A percentile compares a stretch with the other conserved stretches of the same genome.
Evolutionary conservation across 2,888 invertebrate species (phyloP).

Genomic region (Phalera bucephala): DNA sequence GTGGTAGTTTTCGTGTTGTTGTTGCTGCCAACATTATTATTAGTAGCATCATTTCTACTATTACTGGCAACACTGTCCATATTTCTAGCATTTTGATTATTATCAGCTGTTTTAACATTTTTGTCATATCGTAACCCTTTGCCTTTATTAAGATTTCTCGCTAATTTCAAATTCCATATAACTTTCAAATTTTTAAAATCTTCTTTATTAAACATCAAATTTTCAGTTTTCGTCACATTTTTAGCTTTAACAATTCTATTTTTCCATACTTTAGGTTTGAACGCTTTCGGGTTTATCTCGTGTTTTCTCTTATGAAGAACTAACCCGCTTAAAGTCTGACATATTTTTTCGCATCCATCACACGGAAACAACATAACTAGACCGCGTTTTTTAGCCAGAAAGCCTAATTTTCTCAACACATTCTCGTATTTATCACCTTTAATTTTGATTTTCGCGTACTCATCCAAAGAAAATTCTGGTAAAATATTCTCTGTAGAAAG

Average conservation of each 20-base stretch:
- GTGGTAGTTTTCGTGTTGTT: no score
- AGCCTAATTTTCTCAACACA: conserved; percentile 46
- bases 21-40: background rate
- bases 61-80: background rate
- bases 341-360: conserved; percentile 60
- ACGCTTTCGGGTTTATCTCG: conserved; percentile 54
- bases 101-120: no score
- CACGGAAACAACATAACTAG: conserved; percentile 61
- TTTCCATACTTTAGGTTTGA: conserved; percentile 55
- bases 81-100: background rate
- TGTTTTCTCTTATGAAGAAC: conserved; percentile 59
- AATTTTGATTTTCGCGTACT: conserved; percentile 25
- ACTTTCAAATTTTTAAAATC: no score
- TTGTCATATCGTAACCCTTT: no score
- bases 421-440: conserved; percentile 42
- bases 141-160: no score
- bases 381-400: conserved; percentile 46
- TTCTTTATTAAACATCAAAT: no score
- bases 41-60: background rate
- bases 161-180: no score
- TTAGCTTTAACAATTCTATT: conserved; percentile 35
- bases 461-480: conserved; percentile 38
- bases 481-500: conserved; percentile 33
- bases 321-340: conserved; percentile 52
- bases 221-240: no score